phyloP scores from a whole-genome alignment of 2,797 vertebrate species.

The Pangasius macronema region DNA sequence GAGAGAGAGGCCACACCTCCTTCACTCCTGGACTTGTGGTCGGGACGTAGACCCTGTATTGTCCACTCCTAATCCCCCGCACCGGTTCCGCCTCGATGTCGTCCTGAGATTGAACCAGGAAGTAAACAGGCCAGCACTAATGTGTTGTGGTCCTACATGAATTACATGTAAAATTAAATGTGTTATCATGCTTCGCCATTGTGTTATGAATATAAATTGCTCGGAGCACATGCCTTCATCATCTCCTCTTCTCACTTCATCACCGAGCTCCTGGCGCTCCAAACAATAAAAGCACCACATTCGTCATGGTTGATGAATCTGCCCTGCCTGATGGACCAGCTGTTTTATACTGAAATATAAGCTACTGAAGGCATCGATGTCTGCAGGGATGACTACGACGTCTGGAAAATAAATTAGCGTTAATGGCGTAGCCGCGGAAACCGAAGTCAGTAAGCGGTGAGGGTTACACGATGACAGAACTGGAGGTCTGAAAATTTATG shows the following conservation, averaged over 20 bases:
- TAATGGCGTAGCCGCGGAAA: constrained; percentile 10
- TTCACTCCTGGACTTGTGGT: too few relatives aligned
- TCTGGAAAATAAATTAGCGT: background rate
- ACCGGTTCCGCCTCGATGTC: too few relatives aligned
- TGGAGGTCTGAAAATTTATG: background rate
- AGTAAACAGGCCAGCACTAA: background rate
- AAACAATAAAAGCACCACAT: background rate
- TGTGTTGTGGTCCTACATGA: background rate
- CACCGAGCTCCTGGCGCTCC: background rate
- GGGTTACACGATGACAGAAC: background rate
- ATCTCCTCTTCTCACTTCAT: background rate
- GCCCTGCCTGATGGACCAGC: constrained; percentile 1
- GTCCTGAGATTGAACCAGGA: background rate
- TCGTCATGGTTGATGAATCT: background rate
- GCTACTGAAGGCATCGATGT: background rate
- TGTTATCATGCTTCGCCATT: background rate
- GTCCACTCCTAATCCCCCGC: too few relatives aligned
- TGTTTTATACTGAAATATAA: constrained; percentile 25
- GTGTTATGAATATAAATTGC: constrained; percentile 8
- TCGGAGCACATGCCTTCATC: background rate
- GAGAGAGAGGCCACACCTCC: background rate
- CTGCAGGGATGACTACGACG: background rate
- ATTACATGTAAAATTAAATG: background rate
- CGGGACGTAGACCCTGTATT: too few relatives aligned
- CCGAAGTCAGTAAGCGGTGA: background rate